Conservation (phyloP, 2,888 invertebrate species). For the Brachyptera risi region DNA sequence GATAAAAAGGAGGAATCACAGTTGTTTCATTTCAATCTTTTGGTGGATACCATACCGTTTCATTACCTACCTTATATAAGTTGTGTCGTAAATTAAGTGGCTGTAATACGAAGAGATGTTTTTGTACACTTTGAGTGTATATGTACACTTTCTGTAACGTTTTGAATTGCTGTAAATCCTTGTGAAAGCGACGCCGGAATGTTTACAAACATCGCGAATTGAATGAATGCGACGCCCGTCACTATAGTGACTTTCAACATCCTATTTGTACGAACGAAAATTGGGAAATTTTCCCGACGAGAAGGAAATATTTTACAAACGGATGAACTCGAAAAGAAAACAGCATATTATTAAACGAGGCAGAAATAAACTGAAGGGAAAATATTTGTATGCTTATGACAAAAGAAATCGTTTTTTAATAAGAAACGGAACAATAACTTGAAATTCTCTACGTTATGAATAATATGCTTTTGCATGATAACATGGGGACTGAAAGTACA, state of each 20-base stretch:
- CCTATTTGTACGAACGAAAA: neutral
- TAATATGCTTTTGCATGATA: neutral
- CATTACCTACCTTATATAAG: no score
- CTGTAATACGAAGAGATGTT: no score
- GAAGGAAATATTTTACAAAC: slow-evolving; percentile 1
- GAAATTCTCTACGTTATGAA: neutral
- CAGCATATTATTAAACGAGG: slow-evolving; percentile 15
- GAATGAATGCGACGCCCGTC: neutral
- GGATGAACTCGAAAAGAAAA: slow-evolving; percentile 19
- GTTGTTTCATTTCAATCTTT: no score
- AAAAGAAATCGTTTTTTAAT: neutral
- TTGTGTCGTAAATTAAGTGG: no score
- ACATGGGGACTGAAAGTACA: no score
- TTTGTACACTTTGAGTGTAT: no score
- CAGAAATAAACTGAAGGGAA: slow-evolving; percentile 12
- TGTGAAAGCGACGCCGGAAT: slow-evolving; percentile 2
- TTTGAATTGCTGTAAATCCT: slow-evolving; percentile 24
- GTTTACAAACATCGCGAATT: slow-evolving; percentile 22
- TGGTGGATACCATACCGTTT: no score
- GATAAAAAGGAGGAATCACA: no score
- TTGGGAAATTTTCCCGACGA: neutral
- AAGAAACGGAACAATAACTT: neutral
- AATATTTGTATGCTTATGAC: slow-evolving; percentile 11
- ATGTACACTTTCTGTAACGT: no score
- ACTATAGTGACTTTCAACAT: neutral